Conservation (phyloP, 2,113 vertebrate genomes). For the Sceloporus tristichus region DNA sequence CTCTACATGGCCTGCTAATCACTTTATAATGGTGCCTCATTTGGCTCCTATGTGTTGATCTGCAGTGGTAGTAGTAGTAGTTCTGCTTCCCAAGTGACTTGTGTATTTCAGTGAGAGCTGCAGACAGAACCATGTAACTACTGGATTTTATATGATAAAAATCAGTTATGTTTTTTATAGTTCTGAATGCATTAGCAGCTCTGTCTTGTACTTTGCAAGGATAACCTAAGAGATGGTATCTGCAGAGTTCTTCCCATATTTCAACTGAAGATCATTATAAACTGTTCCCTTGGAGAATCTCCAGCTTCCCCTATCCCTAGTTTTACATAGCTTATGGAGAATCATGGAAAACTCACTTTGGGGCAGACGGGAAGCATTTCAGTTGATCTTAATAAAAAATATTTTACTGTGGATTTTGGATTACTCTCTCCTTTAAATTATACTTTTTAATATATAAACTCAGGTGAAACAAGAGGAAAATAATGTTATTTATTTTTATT, state of each 20-base stretch:
- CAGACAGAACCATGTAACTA: background rate
- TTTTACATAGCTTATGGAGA: background rate
- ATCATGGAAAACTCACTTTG: background rate
- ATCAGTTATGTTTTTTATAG: background rate
- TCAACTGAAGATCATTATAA: background rate
- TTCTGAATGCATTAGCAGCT: too few relatives aligned
- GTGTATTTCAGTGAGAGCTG: background rate
- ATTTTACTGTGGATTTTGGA: background rate
- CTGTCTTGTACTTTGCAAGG: background rate
- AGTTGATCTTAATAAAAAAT: background rate
- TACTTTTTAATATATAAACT: constrained; percentile 8
- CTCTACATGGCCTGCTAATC: background rate
- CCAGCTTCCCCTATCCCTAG: background rate
- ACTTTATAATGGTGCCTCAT: background rate
- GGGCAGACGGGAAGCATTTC: background rate
- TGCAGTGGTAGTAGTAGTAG: background rate
- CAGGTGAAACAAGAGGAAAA: background rate
- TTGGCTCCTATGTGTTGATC: background rate
- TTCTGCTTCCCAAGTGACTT: background rate
- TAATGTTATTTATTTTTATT: too few relatives aligned
- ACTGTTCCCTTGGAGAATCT: too few relatives aligned
- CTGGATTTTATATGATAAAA: background rate
- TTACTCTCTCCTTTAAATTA: constrained; percentile 1
- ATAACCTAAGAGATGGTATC: background rate
- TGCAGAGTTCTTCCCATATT: background rate